Evolutionary conservation across 2,797 vertebrate species (phyloP).

Genomic region (Diplodus sargus): DNA sequence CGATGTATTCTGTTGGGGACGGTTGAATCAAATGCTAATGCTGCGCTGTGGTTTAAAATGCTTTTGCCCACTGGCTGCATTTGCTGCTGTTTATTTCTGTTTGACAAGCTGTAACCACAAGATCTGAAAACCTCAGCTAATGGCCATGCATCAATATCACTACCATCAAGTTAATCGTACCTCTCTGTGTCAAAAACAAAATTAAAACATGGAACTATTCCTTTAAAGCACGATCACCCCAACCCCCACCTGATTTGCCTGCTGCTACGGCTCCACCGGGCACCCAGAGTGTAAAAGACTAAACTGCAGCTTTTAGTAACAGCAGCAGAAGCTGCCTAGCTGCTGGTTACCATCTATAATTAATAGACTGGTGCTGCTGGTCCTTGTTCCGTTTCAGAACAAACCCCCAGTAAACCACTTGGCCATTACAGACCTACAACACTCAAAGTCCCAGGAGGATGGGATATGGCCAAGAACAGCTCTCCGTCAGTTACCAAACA

Average conservation of each 20-base stretch:
- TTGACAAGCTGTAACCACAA: slow-evolving; percentile 31
- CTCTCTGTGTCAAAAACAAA: slow-evolving; percentile 9
- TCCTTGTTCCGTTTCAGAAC: slow-evolving; percentile 69
- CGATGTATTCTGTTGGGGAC: slow-evolving; percentile 2
- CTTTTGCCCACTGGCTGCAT: slow-evolving; percentile 36
- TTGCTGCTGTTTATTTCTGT: slow-evolving; percentile 1
- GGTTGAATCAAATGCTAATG: slow-evolving; percentile 13
- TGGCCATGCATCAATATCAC: slow-evolving; percentile 20
- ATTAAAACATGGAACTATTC: slow-evolving; percentile 4
- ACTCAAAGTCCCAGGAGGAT: slow-evolving; percentile 55
- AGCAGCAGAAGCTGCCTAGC: slow-evolving; percentile 59
- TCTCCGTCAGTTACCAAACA: slow-evolving; percentile 40
- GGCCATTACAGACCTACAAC: slow-evolving; percentile 60
- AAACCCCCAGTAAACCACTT: slow-evolving; percentile 55
- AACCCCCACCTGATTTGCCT: slow-evolving; percentile 16
- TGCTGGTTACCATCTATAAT: slow-evolving; percentile 77
- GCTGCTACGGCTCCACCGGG: slow-evolving; percentile 17
- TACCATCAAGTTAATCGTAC: slow-evolving; percentile 11
- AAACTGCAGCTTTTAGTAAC: slow-evolving; percentile 74
- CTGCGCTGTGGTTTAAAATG: slow-evolving; percentile 32
- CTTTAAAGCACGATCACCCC: neutral
- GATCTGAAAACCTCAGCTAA: slow-evolving; percentile 38
- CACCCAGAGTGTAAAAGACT: slow-evolving; percentile 57
- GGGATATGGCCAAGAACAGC: slow-evolving; percentile 24
- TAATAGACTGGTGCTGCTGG: slow-evolving; percentile 74